Evolutionary conservation across 2,113 vertebrate species (phyloP).

Genomic region (Perca schrenkii): DNA sequence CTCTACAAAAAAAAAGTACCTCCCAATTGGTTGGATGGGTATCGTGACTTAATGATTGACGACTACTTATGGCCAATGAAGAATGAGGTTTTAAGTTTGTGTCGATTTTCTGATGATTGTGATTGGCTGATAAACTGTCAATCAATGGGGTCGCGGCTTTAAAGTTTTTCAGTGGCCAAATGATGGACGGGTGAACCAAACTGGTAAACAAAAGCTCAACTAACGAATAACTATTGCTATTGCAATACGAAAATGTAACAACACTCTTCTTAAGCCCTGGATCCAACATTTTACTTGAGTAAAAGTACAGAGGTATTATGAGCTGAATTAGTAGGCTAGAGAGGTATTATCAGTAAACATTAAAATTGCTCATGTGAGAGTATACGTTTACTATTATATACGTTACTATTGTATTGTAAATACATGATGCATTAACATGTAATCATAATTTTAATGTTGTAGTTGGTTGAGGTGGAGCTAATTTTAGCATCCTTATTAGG

Average conservation of each 20-base stretch:
- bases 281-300: neutral
- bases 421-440: neutral
- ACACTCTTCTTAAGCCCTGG: neutral
- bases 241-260: neutral
- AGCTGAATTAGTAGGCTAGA: too few relatives aligned
- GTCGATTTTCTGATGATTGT: neutral
- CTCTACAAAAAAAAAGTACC: neutral
- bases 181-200: neutral
- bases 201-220: neutral
- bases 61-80: conserved; percentile 14
- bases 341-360: neutral
- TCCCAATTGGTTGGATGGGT: conserved; percentile 50
- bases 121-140: conserved; percentile 38
- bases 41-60: conserved; percentile 38
- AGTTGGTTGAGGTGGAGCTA: neutral
- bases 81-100: neutral
- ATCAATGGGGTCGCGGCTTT: conserved; percentile 14
- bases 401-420: too few relatives aligned
- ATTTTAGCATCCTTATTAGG: neutral
- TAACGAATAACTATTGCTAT: neutral
- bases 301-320: neutral
- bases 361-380: too few relatives aligned
- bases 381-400: too few relatives aligned
- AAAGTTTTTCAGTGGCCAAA: neutral
- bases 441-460: neutral